Conservation (phyloP, 37 sponge, comb jelly and placozoan species). For the Halisarca cf. caerulea region DNA sequence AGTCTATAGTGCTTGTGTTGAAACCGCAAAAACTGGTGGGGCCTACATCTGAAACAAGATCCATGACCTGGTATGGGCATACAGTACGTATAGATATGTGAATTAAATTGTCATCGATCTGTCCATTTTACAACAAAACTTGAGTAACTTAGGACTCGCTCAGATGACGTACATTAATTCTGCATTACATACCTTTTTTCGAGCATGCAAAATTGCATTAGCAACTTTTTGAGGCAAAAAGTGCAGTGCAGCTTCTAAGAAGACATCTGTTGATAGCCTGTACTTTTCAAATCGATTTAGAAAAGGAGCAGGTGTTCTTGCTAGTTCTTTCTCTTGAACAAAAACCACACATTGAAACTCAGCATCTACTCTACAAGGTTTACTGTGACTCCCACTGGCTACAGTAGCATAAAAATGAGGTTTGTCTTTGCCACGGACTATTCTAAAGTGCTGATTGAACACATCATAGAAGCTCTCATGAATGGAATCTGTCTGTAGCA, state of each 20-base stretch:
- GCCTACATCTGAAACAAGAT: no score
- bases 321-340: conserved; percentile 64
- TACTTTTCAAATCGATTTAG: conserved; percentile 91
- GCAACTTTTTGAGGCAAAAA: not conserved
- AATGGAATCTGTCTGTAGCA: conserved; percentile 81
- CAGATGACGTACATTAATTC: no score
- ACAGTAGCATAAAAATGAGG: conserved; percentile 79
- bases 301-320: conserved; percentile 78
- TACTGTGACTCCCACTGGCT: conserved; percentile 81
- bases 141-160: no score
- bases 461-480: conserved; percentile 90
- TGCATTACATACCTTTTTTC: not conserved
- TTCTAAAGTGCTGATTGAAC: conserved; percentile 80
- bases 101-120: no score
- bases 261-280: conserved; percentile 8
- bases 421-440: conserved; percentile 50
- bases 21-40: no score
- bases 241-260: not conserved
- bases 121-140: no score
- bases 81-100: no score
- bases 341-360: conserved; percentile 84
- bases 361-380: conserved; percentile 71
- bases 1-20: no score
- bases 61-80: no score
- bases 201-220: not conserved